Conservation (phyloP, 2,113 vertebrate species). For the Apeltes quadracus region DNA sequence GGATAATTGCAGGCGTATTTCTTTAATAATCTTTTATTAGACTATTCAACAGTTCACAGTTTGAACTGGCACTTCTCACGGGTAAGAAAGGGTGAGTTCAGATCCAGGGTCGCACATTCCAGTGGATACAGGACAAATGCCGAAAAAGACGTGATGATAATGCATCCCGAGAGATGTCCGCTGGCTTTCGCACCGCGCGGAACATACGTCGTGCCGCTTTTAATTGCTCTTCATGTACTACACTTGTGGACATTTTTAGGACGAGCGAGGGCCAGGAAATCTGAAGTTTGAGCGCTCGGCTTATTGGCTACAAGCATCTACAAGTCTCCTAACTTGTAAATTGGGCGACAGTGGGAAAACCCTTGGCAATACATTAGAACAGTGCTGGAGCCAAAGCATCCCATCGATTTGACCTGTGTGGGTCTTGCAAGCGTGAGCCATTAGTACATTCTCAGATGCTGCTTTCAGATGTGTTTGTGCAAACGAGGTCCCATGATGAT, state of each 20-base stretch:
- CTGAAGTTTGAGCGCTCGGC: constrained; percentile 58
- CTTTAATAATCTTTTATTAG: too few species aligned
- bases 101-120: not conserved
- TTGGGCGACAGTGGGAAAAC: constrained; percentile 74
- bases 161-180: not conserved
- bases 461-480: constrained; percentile 70
- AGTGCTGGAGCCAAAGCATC: constrained; percentile 68
- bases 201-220: not conserved
- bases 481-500: constrained; percentile 75
- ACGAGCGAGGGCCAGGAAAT: constrained; percentile 55
- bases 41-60: not conserved
- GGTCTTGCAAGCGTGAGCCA: constrained; percentile 74
- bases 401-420: constrained; percentile 82
- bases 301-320: constrained; percentile 51
- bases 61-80: not conserved
- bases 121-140: not conserved
- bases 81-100: not conserved
- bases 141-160: constrained; percentile 16
- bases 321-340: constrained; percentile 77
- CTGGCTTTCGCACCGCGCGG: not conserved
- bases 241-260: constrained; percentile 38
- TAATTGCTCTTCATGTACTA: constrained; percentile 21
- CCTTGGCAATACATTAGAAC: constrained; percentile 78
- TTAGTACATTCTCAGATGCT: constrained; percentile 75
- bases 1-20: too few species aligned